These are phyloP conservation scores for Heliconius himera DNA, from an alignment of 1,140 invertebrate species.

Conservation along the genomic window DNA sequence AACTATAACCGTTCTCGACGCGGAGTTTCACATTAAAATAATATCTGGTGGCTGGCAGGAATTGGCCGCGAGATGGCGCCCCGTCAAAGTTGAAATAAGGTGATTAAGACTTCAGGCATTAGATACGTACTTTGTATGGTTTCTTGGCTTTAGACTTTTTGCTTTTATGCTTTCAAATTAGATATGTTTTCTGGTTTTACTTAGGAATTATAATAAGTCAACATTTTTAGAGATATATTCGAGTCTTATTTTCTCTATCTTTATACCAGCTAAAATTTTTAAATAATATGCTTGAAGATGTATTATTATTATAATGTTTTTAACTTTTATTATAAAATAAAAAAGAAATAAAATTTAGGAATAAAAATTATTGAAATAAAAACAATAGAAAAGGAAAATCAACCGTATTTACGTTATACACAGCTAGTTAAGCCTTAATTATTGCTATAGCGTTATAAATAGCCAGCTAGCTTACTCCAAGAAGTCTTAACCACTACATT, in stretches of 20 bases:
- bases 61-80: conserved; percentile 66
- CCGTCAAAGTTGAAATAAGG: conserved; percentile 62
- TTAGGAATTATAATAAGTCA: too few relatives aligned
- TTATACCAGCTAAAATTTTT: too few relatives aligned
- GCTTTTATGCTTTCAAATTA: background rate
- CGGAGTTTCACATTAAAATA: conserved; percentile 72
- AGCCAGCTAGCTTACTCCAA: background rate
- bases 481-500: conserved; percentile 28
- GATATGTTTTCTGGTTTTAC: conserved; percentile 7
- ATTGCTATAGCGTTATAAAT: background rate
- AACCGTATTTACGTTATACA: background rate
- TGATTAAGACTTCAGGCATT: conserved; percentile 59
- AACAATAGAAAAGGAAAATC: background rate
- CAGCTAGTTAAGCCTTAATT: background rate
- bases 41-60: conserved; percentile 53
- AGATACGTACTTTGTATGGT: conserved; percentile 42
- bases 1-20: conserved; percentile 57
- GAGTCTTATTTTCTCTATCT: too few relatives aligned
- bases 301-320: too few relatives aligned
- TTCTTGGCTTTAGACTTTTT: conserved; percentile 16
- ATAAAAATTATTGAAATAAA: too few relatives aligned
- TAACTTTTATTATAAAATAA: too few relatives aligned
- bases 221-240: too few relatives aligned
- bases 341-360: too few relatives aligned
- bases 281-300: too few relatives aligned